Conservation (phyloP, 2,797 vertebrate genomes). For the Phoebastria nigripes region DNA sequence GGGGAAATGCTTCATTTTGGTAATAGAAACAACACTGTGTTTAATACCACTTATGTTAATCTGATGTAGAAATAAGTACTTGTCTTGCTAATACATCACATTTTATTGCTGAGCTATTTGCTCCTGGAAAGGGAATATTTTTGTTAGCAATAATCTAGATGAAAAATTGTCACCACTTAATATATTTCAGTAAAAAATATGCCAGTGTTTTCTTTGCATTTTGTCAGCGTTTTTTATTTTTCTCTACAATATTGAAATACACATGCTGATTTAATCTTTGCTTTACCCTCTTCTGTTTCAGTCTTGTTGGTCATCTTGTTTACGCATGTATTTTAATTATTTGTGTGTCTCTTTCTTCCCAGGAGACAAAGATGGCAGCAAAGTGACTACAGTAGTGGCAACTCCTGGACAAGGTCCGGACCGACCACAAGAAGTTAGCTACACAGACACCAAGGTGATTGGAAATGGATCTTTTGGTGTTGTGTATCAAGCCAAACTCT, state of each 20-base stretch:
- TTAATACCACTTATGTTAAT: background rate
- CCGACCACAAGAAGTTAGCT: slow-evolving; percentile 97
- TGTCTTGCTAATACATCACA: background rate
- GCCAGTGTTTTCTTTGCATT: background rate
- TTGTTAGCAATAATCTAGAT: background rate
- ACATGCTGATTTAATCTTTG: background rate
- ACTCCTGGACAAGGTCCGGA: slow-evolving; percentile 97
- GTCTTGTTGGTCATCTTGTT: background rate
- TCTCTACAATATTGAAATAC: background rate
- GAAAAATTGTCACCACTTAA: background rate
- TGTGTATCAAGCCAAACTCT: slow-evolving; percentile 98
- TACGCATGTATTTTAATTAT: background rate
- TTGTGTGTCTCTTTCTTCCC: background rate
- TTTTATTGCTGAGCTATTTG: background rate
- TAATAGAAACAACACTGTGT: background rate
- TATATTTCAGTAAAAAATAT: background rate
- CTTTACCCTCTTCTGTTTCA: background rate
- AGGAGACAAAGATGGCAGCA: slow-evolving; percentile 99
- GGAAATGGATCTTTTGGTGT: slow-evolving; percentile 98
- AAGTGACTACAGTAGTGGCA: slow-evolving; percentile 97
- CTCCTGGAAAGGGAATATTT: background rate
- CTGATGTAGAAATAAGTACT: background rate
- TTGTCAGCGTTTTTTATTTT: background rate
- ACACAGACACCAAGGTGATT: slow-evolving; percentile 98
- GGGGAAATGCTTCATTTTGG: background rate